These are phyloP conservation scores for Microtus oregoni DNA, from an alignment of 2,113 vertebrate genomes.

Conservation along the genomic window DNA sequence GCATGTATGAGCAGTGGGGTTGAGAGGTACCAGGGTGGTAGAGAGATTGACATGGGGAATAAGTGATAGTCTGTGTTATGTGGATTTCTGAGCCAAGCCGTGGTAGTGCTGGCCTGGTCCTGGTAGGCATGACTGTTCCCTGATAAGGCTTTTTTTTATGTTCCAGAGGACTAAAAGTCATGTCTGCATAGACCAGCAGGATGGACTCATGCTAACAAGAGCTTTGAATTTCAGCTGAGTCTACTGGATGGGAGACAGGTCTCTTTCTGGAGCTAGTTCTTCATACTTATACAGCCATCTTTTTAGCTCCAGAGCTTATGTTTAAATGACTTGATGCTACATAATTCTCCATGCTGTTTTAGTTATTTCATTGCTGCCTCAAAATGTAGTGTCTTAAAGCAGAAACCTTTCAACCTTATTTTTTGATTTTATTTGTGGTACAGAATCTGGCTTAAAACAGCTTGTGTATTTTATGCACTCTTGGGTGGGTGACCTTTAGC, in stretches of 20 bases:
- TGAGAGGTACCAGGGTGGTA: background rate
- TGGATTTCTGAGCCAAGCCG: background rate
- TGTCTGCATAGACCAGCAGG: background rate
- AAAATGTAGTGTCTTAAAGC: slow-evolving; percentile 6
- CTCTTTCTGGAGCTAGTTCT: background rate
- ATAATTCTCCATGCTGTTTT: slow-evolving; percentile 29
- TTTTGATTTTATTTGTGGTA: background rate
- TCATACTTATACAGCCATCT: background rate
- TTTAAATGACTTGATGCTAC: background rate
- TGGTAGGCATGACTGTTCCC: background rate
- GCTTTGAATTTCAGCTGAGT: slow-evolving; percentile 1
- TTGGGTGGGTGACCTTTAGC: background rate
- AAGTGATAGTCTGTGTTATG: background rate
- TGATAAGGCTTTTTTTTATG: background rate
- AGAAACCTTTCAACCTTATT: background rate
- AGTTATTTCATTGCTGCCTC: background rate
- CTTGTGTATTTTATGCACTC: background rate
- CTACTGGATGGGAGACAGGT: background rate
- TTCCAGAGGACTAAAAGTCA: background rate
- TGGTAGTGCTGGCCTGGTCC: background rate
- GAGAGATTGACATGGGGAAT: background rate
- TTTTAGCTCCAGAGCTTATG: slow-evolving; percentile 6
- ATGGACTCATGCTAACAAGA: background rate
- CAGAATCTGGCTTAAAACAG: background rate
- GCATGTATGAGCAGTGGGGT: background rate